phyloP scores from a whole-genome alignment of 2,113 vertebrate genomes.

The Leucoraja erinaceus region DNA sequence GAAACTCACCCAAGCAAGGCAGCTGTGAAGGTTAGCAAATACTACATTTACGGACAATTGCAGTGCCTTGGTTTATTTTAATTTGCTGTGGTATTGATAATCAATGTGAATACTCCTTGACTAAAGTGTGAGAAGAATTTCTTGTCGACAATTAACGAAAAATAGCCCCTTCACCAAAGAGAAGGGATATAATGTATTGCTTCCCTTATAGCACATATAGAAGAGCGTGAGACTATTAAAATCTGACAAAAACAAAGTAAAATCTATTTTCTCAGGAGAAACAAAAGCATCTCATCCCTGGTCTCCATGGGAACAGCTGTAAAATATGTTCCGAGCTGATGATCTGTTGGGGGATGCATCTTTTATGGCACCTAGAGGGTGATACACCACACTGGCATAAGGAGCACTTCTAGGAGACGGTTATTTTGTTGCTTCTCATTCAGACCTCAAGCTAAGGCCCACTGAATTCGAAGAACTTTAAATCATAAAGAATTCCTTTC shows the following conservation, averaged over 20 bases:
- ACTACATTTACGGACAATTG: neutral
- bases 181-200: neutral
- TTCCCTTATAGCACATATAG: neutral
- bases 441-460: neutral
- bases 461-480: neutral
- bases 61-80: neutral
- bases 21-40: neutral
- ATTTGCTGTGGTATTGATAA: neutral
- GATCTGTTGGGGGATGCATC: neutral
- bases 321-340: neutral
- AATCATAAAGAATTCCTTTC: neutral
- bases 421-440: neutral
- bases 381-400: neutral
- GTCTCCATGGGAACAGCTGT: neutral
- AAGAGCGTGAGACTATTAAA: neutral
- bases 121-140: neutral
- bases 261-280: neutral
- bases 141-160: neutral
- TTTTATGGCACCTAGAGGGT: neutral
- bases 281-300: neutral
- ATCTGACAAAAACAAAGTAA: conserved; percentile 3
- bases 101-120: neutral
- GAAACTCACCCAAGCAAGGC: neutral
- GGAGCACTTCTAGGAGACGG: neutral
- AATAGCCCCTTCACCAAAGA: neutral